These are phyloP conservation scores for Rhabdomys pumilio DNA, from an alignment of 2,797 vertebrate genomes.

Conservation along the genomic window DNA sequence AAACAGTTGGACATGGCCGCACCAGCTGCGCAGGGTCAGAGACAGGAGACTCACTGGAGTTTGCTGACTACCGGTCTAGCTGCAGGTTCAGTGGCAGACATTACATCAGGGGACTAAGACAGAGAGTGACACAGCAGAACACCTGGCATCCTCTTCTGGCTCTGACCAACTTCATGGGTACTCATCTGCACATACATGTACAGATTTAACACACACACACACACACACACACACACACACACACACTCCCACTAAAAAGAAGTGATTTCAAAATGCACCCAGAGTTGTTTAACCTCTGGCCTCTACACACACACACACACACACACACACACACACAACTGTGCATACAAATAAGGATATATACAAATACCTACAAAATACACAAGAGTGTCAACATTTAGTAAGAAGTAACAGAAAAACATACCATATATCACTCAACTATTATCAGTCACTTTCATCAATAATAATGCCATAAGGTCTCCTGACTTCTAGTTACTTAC, in stretches of 20 bases:
- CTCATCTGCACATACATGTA: neutral
- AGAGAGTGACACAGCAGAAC: neutral
- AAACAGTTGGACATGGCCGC: neutral
- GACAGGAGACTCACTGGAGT: neutral
- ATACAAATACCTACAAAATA: neutral
- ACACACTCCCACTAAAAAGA: neutral
- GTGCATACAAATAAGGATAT: neutral
- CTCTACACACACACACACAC: neutral
- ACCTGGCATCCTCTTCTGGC: neutral
- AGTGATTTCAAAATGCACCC: neutral
- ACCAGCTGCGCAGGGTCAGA: neutral
- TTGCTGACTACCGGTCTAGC: neutral
- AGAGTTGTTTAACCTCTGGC: neutral
- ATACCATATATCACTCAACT: conserved; percentile 17
- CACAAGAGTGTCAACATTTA: neutral
- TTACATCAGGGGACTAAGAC: neutral
- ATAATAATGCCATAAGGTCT: neutral
- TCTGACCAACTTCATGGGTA: neutral
- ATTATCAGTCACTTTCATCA: neutral
- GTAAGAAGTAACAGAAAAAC: conserved; percentile 24
- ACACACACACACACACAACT: neutral
- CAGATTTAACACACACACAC: neutral
- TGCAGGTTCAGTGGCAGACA: neutral
- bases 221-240: neutral
- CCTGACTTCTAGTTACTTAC: neutral